These are phyloP conservation scores for Tortrix viridana DNA, from an alignment of 2,888 invertebrate genomes.

Conservation along the genomic window DNA sequence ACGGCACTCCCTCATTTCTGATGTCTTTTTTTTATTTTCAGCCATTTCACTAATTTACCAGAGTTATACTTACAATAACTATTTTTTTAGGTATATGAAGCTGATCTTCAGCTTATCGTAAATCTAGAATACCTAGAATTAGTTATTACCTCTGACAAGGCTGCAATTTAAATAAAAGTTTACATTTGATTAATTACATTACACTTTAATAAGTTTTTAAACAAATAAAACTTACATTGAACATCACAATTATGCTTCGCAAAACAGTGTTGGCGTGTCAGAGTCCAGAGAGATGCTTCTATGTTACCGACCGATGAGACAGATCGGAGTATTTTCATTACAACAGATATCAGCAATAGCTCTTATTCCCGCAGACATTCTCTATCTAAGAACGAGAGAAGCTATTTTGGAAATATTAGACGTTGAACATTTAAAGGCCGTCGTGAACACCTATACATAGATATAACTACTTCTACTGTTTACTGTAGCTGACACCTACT, in stretches of 20 bases:
- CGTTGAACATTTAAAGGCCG: constrained; percentile 55
- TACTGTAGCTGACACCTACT: constrained; percentile 19
- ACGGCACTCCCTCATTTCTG: neutral
- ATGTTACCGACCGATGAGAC: constrained; percentile 36
- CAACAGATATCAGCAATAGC: constrained; percentile 14
- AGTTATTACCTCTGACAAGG: too few relatives aligned
- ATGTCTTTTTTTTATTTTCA: constrained; percentile 29
- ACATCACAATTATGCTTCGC: constrained; percentile 85
- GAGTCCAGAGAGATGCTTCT: constrained; percentile 64
- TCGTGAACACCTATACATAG: constrained; percentile 36
- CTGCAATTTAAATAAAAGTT: constrained; percentile 49
- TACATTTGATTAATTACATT: constrained; percentile 65
- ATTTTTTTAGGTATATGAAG: too few relatives aligned
- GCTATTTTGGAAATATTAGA: constrained; percentile 57
- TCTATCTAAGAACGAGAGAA: constrained; percentile 56
- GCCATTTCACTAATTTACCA: constrained; percentile 3
- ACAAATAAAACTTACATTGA: constrained; percentile 81
- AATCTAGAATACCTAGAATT: too few relatives aligned
- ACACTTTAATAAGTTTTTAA: constrained; percentile 81
- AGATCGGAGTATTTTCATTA: constrained; percentile 24
- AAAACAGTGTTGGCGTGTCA: constrained; percentile 74
- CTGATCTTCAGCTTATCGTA: too few relatives aligned
- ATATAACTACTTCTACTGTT: constrained; percentile 13
- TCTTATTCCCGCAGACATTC: constrained; percentile 51
- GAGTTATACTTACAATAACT: too few relatives aligned